Evolutionary conservation across 2,113 vertebrate species (phyloP).

Genomic region (Tenebrosternarchus preto): DNA sequence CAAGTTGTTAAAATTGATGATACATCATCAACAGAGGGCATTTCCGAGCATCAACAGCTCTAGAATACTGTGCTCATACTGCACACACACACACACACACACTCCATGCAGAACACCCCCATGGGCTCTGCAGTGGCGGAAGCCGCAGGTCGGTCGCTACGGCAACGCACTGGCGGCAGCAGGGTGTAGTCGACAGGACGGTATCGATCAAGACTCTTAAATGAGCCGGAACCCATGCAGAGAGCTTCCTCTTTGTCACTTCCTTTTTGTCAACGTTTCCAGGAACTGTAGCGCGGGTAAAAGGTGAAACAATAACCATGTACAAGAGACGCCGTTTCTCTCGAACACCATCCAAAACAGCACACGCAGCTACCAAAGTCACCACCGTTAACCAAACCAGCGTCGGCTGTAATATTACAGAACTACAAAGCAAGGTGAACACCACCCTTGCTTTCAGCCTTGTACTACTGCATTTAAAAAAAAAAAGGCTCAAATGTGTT

Average conservation of each 20-base stretch:
- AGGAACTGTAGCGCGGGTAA: slow-evolving; percentile 63
- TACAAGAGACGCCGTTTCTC: slow-evolving; percentile 3
- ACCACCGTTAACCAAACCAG: neutral
- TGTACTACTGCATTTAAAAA: neutral
- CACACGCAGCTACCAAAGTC: neutral
- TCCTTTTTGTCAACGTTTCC: slow-evolving; percentile 75
- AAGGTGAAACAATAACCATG: neutral
- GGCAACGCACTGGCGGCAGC: neutral
- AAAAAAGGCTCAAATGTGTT: neutral
- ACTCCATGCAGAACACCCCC: neutral
- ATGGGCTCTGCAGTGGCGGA: neutral
- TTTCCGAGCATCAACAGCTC: no score
- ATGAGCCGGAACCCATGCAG: slow-evolving; percentile 55
- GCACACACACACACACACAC: neutral
- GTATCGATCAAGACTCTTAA: slow-evolving; percentile 18
- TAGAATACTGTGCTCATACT: no score
- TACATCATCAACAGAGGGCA: no score
- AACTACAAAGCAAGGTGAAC: no score
- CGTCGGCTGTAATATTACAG: no score
- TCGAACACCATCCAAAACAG: slow-evolving; percentile 1
- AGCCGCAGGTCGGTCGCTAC: no score
- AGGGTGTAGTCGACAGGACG: neutral
- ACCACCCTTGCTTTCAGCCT: no score
- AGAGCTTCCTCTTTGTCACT: slow-evolving; percentile 72
- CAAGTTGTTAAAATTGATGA: no score